phyloP scores from a whole-genome alignment of 92 coral and sea anemone genomes.

The Heteractis magnifica region DNA sequence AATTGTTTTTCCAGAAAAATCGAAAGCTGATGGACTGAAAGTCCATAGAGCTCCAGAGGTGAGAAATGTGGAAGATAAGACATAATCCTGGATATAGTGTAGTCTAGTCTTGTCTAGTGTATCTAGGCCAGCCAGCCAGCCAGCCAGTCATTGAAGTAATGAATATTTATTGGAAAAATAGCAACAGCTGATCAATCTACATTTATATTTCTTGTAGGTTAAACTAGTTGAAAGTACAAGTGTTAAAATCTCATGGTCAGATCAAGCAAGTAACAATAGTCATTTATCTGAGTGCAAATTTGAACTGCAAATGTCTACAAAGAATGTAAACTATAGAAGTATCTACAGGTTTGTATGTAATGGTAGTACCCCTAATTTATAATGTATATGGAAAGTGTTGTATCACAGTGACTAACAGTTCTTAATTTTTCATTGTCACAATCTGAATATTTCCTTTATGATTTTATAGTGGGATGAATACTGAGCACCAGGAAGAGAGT shows the following conservation, averaged over 20 bases:
- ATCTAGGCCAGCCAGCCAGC: too few relatives aligned
- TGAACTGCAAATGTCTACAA: constrained; percentile 79
- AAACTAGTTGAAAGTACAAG: constrained; percentile 64
- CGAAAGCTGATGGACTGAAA: constrained; percentile 72
- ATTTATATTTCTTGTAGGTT: constrained; percentile 34
- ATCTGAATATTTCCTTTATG: neutral
- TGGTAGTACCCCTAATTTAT: neutral
- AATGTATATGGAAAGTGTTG: neutral
- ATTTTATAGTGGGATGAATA: constrained; percentile 64
- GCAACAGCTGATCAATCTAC: neutral
- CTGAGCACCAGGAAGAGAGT: constrained; percentile 56
- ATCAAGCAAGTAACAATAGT: constrained; percentile 75
- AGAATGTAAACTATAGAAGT: constrained; percentile 56
- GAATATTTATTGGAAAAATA: too few relatives aligned
- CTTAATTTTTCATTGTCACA: neutral
- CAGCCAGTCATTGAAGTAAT: too few relatives aligned
- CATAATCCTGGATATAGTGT: too few relatives aligned
- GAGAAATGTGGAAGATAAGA: neutral
- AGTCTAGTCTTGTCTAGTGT: too few relatives aligned
- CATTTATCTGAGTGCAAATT: constrained; percentile 82
- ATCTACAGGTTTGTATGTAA: constrained; percentile 71
- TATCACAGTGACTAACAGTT: neutral
- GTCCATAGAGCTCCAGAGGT: constrained; percentile 89
- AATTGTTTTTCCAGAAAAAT: constrained; percentile 51
- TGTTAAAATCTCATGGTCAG: constrained; percentile 77